These are phyloP conservation scores for Amphiprion ocellaris DNA, from an alignment of 2,113 vertebrate genomes.

Conservation along the genomic window DNA sequence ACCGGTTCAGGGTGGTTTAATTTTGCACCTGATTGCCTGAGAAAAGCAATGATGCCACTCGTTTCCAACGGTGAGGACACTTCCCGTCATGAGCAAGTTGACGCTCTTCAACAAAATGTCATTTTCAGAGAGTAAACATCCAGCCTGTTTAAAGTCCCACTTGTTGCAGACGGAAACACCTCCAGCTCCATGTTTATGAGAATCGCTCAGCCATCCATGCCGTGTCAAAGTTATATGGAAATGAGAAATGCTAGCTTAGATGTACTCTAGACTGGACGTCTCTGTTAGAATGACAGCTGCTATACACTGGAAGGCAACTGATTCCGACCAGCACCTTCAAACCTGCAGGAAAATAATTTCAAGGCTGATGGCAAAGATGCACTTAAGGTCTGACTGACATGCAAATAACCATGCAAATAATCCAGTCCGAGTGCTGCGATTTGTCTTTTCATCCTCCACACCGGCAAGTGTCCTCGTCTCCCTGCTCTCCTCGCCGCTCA, in stretches of 20 bases:
- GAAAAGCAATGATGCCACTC: too few species aligned
- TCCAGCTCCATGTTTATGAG: not conserved
- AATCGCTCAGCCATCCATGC: not conserved
- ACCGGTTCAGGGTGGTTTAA: too few species aligned
- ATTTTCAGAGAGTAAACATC: too few species aligned
- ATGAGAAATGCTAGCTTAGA: not conserved
- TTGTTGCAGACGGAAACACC: not conserved
- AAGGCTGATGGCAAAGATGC: constrained; percentile 12
- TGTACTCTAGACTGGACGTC: not conserved
- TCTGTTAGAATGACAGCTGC: constrained; percentile 23
- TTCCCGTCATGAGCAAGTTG: not conserved
- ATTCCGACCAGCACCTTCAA: not conserved
- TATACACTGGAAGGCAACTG: not conserved
- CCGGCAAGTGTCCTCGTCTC: constrained; percentile 7
- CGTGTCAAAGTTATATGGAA: not conserved
- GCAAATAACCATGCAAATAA: constrained; percentile 53
- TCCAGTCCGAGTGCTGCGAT: constrained; percentile 5
- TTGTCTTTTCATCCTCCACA: constrained; percentile 43
- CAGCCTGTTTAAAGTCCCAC: not conserved
- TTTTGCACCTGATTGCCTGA: too few species aligned
- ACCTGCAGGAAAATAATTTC: constrained; percentile 31
- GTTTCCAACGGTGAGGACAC: not conserved
- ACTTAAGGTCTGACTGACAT: not conserved
- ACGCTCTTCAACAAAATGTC: too few species aligned
- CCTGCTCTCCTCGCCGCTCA: constrained; percentile 16